Conservation (phyloP, 1,140 invertebrate genomes). For the Pogonomyrmex barbatus region DNA sequence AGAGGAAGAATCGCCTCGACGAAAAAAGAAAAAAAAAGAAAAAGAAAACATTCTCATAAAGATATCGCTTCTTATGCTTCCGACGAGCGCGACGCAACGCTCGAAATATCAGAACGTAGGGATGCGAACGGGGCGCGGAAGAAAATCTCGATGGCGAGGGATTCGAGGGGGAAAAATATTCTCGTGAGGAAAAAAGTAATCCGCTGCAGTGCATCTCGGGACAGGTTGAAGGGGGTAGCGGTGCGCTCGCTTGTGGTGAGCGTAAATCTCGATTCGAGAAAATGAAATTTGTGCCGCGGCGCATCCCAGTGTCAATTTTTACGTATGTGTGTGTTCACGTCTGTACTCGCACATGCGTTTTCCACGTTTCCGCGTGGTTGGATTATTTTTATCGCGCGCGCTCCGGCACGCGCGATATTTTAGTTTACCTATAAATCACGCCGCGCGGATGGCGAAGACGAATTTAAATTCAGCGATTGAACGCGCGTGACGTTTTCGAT, state of each 20-base stretch:
- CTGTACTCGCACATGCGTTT: constrained; percentile 12
- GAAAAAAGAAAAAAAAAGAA: constrained; percentile 6
- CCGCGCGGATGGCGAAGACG: constrained; percentile 39
- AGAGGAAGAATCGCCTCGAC: constrained; percentile 31
- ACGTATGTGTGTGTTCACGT: not conserved
- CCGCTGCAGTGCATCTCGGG: constrained; percentile 54
- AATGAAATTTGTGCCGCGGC: constrained; percentile 46
- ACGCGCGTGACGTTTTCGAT: constrained; percentile 46
- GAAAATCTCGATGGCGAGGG: not conserved
- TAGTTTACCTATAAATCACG: constrained; percentile 50
- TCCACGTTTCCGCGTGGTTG: constrained; percentile 35
- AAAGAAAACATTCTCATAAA: constrained; percentile 64
- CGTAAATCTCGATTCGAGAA: constrained; percentile 45
- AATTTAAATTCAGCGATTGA: constrained; percentile 52
- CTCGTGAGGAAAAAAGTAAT: constrained; percentile 56
- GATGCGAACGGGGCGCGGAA: not conserved
- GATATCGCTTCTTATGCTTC: constrained; percentile 72
- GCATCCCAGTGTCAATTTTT: constrained; percentile 46
- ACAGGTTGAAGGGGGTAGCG: not conserved
- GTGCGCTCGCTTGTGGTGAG: constrained; percentile 48
- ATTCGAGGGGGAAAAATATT: constrained; percentile 54
- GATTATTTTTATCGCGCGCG: constrained; percentile 56
- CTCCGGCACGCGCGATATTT: constrained; percentile 52
- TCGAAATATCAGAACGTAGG: constrained; percentile 64
- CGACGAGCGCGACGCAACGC: constrained; percentile 50